Conservation (phyloP, 2,797 vertebrate genomes). For the Spizella passerina region DNA sequence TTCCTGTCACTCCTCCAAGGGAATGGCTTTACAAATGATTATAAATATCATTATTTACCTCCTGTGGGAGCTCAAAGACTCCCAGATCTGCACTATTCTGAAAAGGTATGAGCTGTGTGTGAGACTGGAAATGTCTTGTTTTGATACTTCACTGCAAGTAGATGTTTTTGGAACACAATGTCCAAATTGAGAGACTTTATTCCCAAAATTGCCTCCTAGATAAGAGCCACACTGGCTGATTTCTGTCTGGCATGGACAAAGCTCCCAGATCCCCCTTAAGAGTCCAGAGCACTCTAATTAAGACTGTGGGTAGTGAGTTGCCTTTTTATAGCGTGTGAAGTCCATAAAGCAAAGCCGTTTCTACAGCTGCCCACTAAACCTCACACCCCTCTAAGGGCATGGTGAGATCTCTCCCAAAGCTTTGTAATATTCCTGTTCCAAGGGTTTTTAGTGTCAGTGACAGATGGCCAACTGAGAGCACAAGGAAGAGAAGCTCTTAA, state of each 20-base stretch:
- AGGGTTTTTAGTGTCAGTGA: background rate
- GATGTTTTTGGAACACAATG: background rate
- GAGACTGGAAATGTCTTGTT: background rate
- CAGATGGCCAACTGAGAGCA: background rate
- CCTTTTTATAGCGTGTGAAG: conserved; percentile 7
- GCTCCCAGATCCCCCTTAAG: background rate
- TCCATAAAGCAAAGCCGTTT: conserved; percentile 51
- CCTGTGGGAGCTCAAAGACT: background rate
- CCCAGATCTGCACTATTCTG: background rate
- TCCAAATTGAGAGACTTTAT: background rate
- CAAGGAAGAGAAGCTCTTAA: background rate
- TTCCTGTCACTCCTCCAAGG: background rate
- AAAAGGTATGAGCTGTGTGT: background rate
- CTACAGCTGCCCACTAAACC: conserved; percentile 14
- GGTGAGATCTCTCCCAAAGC: background rate
- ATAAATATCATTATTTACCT: conserved; percentile 15
- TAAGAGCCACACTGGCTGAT: background rate
- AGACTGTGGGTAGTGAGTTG: background rate
- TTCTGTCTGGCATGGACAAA: background rate
- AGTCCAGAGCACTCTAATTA: conserved; percentile 28
- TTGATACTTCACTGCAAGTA: background rate
- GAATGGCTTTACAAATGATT: background rate
- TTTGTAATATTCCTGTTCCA: background rate
- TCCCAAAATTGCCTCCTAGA: background rate
- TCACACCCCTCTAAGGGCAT: background rate